Conservation (phyloP, 2,797 vertebrate genomes). For the Microtus californicus region DNA sequence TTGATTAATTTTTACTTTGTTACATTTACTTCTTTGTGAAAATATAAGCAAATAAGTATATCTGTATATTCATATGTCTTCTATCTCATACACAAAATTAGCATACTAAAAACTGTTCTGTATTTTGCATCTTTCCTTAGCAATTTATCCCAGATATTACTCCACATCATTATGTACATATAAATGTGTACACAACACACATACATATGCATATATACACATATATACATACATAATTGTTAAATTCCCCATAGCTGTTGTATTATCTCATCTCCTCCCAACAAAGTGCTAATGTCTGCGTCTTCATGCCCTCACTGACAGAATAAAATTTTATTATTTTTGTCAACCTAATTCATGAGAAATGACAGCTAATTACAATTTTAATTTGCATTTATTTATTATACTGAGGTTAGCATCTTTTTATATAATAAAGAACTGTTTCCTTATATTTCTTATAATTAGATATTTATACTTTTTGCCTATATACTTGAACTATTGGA, state of each 20-base stretch:
- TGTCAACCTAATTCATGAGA: slow-evolving; percentile 43
- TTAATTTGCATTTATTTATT: slow-evolving; percentile 65
- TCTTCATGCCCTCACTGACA: neutral
- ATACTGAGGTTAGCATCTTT: slow-evolving; percentile 9
- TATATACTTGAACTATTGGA: neutral
- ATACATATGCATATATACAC: neutral
- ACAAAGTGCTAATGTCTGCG: neutral
- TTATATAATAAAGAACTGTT: neutral
- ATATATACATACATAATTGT: neutral
- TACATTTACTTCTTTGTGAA: neutral
- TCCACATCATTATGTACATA: neutral
- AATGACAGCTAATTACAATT: slow-evolving; percentile 35
- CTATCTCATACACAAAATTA: slow-evolving; percentile 26
- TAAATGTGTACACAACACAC: neutral
- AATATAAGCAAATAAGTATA: slow-evolving; percentile 21
- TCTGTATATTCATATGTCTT: neutral
- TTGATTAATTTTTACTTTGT: slow-evolving; percentile 35
- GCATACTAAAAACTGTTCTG: slow-evolving; percentile 18
- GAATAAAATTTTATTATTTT: slow-evolving; percentile 55
- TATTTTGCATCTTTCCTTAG: slow-evolving; percentile 43
- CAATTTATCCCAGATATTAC: slow-evolving; percentile 13
- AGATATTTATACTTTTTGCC: slow-evolving; percentile 29
- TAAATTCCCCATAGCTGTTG: slow-evolving; percentile 6
- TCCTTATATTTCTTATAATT: slow-evolving; percentile 55
- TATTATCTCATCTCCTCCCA: neutral